Conservation (phyloP, 2,797 vertebrate species). For the Neosilurus hyrtlii region DNA sequence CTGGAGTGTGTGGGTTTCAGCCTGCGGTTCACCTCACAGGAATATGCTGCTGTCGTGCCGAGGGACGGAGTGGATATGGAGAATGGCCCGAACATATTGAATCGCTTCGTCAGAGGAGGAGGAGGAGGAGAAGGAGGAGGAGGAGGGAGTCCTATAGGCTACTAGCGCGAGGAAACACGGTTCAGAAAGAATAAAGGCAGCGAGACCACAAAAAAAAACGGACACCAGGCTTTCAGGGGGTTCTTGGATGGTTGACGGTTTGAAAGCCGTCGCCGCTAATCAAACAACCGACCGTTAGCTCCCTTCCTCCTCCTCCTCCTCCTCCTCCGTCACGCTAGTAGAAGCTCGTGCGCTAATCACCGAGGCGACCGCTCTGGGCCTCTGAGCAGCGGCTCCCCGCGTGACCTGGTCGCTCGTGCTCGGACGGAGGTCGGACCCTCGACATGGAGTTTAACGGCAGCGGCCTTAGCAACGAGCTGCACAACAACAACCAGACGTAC, state of each 20-base stretch:
- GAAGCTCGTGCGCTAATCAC: slow-evolving; percentile 35
- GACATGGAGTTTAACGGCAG: slow-evolving; percentile 85
- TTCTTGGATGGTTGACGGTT: slow-evolving; percentile 49
- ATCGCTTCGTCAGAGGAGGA: slow-evolving; percentile 62
- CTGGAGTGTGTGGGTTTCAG: slow-evolving; percentile 44
- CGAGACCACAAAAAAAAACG: slow-evolving; percentile 54
- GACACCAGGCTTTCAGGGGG: slow-evolving; percentile 22
- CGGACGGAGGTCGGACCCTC: not conserved
- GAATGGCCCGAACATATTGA: slow-evolving; percentile 74
- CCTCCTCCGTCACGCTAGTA: not conserved
- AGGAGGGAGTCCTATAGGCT: not conserved
- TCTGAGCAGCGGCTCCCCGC: not conserved
- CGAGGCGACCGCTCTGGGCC: slow-evolving; percentile 47
- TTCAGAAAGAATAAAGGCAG: slow-evolving; percentile 60
- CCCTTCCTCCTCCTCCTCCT: too few relatives aligned
- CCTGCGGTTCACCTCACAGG: slow-evolving; percentile 46
- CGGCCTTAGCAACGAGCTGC: slow-evolving; percentile 79
- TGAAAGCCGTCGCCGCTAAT: slow-evolving; percentile 37
- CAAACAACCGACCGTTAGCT: slow-evolving; percentile 48
- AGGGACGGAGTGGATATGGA: slow-evolving; percentile 67
- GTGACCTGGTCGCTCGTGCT: not conserved
- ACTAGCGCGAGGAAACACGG: slow-evolving; percentile 54
- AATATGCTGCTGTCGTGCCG: slow-evolving; percentile 56
- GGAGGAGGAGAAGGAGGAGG: slow-evolving; percentile 41
- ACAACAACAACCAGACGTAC: slow-evolving; percentile 81